Base-by-base conservation (phyloP, 1,140 invertebrate genomes). In the Melitaea cinxia region DNA sequence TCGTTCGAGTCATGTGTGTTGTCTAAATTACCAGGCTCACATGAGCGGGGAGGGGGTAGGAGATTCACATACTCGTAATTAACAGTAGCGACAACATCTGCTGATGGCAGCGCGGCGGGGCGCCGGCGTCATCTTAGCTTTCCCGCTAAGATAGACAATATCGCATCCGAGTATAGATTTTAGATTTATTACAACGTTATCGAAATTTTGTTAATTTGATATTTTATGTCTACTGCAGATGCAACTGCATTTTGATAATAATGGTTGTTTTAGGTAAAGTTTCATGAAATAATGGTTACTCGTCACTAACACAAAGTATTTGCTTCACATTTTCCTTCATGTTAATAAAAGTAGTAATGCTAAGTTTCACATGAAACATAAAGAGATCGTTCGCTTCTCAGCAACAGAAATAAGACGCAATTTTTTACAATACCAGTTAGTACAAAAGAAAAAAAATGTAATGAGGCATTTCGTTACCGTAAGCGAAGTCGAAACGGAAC, bases 31-130 rank as follows among this genome's bases (percentile, higher is more conserved):
- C 56, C 56, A 58, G 23, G 42, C 42, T 58, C 56, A 19, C 24
- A 47, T 47, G 42, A 17, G 42, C 42, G 21, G 21, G 42, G 0
- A 45, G 42, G 42, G 23, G 56, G 21, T 19, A 45, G 39, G 57
- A 33, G 52, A 19, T 37, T 61, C 49, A 37, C 47, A 60, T n/a
- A n/a, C n/a, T n/a, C 53, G 71, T 73, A 74, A 78, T 78, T 78
- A 78, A 74, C 65, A 61, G 60, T 33, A 55, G 47, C 50, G 49
- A 63, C 39, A 49, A 63, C 53, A 54, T 60, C 58, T 68, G 57
- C 62, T 47, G 65, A 66, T 76, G 73, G 64, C 66, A 57, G 71
- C 73, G 73, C 71, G 30, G 65, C 73, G 73, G 76, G 76, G 68
- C 63, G 71, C 63, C 76, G 57, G 50, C 53, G 65, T 73, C 65